phyloP scores from a whole-genome alignment of 2,888 invertebrate genomes.

The Tenthredo distinguenda region DNA sequence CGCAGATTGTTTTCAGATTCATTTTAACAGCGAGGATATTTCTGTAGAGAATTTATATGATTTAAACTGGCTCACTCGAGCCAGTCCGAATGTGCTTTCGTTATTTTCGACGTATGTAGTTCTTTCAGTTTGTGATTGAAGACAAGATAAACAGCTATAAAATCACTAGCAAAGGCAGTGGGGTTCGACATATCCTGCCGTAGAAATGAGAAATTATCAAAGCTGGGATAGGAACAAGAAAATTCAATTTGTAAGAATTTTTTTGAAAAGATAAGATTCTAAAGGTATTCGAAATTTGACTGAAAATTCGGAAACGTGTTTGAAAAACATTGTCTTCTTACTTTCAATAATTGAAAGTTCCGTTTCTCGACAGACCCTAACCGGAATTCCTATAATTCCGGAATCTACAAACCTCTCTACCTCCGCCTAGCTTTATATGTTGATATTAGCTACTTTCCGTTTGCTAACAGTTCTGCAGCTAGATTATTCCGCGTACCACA shows the following conservation, averaged over 20 bases:
- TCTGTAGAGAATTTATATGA: no score
- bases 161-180: not conserved
- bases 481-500: slow-evolving; percentile 56
- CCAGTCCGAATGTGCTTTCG: not conserved
- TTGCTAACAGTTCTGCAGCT: slow-evolving; percentile 11
- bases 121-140: not conserved
- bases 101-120: not conserved
- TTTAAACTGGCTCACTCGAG: not conserved
- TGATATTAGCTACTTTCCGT: slow-evolving; percentile 7
- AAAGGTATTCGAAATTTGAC: not conserved
- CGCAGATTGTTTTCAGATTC: no score
- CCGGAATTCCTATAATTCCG: not conserved
- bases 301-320: not conserved
- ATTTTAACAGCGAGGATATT: no score
- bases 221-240: not conserved
- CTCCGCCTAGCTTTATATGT: not conserved
- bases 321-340: not conserved
- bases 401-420: not conserved
- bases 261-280: not conserved
- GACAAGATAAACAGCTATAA: not conserved
- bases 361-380: not conserved
- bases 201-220: not conserved
- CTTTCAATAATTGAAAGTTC: not conserved
- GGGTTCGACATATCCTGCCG: not conserved
- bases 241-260: not conserved